Evolutionary conservation across 2,888 invertebrate species (phyloP), one percentile per base, ranked within the genome.

Genomic region (Proisotoma minuta): DNA sequence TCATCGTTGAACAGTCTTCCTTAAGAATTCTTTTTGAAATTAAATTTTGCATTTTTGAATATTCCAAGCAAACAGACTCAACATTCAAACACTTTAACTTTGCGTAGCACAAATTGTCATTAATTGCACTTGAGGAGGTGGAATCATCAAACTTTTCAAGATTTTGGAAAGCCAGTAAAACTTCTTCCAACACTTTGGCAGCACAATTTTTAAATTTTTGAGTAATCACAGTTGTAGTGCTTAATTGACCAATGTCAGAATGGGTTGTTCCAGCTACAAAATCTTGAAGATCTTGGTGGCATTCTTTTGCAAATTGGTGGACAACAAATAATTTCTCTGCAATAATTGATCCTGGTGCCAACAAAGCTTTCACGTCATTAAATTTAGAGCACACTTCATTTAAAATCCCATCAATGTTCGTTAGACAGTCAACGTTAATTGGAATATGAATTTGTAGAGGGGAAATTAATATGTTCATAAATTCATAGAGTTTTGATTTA

Each of bases 71-170:
- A 3, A 73, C 56, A 28, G 39, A 26, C 8, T 60, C 51, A 2
- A 71, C 18, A 15, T 65, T 56, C 23, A 68, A 62, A 48, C 60
- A 63, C 18, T 62, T 58, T 50, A 83, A 75, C 59, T 78, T 75
- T 20, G 76, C 72, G 67, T 88, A 69, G 84, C 83, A 22, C 91
- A 77, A 76, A 72, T 84, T 84, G 2, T 84, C 83, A 28, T 86
- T 29, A 47, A 57, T 79, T 48, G 91, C 78, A 72, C 82, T 81
- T 60, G 82, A 81, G 73, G 85, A 88, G 51, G 91, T 80, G 78
- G 87, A 86, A 49, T 80, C 79, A 23, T 77, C 77, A 28, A 78
- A 76, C 40, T 76, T 72, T 57, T 72, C 63, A 22, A 64, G 50
- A 47, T 69, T 70, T 22, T 68, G 68, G 27, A 63, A 65, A 5